Conservation (phyloP, 2,113 vertebrate species). For the Glareola pratincola region DNA sequence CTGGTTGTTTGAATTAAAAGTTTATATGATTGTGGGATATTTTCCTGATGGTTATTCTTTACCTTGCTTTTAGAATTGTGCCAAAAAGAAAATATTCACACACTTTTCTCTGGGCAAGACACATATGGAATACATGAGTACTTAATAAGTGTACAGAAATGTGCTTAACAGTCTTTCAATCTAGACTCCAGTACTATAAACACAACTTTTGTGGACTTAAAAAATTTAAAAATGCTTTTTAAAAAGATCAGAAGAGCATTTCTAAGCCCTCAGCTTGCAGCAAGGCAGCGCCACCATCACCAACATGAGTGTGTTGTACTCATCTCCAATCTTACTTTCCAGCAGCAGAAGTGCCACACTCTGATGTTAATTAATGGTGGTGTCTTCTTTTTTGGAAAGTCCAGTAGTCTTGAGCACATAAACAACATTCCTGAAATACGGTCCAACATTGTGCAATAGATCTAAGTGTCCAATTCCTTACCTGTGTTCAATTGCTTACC, state of each 20-base stretch:
- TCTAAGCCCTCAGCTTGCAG: not conserved
- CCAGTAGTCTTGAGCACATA: not conserved
- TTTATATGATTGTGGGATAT: not conserved
- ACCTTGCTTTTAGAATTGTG: not conserved
- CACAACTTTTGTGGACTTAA: not conserved
- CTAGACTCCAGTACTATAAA: not conserved
- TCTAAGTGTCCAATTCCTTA: not conserved
- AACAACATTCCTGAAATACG: not conserved
- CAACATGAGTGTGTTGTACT: fast-evolving
- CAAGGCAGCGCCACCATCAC: not conserved
- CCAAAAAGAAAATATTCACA: not conserved
- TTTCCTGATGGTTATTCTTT: not conserved
- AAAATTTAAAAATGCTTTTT: not conserved
- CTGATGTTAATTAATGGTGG: not conserved
- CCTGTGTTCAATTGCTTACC: not conserved
- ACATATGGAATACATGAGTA: not conserved
- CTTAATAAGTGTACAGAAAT: not conserved
- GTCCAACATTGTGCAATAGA: not conserved
- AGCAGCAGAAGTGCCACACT: not conserved
- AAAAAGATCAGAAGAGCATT: not conserved
- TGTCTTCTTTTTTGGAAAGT: not conserved
- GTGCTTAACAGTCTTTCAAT: not conserved
- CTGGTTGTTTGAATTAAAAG: not conserved
- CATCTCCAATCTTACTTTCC: not conserved
- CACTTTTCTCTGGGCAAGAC: not conserved